Percentiles rank a stretch among this genome's conserved stretches.
Conservation (phyloP, 2,888 invertebrate genomes). For the Platypus cylindrus region DNA sequence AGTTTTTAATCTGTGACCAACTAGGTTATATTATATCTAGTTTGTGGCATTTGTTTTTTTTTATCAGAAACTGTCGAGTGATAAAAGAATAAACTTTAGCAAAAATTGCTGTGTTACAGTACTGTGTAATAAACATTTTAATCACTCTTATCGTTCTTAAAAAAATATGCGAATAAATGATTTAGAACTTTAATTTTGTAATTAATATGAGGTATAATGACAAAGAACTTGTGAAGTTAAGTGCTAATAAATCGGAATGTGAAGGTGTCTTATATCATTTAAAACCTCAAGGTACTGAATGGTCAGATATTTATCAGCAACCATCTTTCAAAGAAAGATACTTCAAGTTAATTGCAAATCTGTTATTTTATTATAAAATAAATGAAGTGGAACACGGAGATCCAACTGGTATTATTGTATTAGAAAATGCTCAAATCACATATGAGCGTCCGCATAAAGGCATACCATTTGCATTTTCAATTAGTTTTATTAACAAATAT, state of each 20-base stretch:
- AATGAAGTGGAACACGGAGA: slow-evolving; percentile 48
- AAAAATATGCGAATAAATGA: not conserved
- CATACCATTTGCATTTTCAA: slow-evolving; percentile 62
- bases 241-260: slow-evolving; percentile 45
- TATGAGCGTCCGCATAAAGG: slow-evolving; percentile 51
- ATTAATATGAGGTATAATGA: slow-evolving; percentile 58
- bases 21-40: too few species aligned
- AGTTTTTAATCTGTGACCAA: too few species aligned
- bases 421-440: slow-evolving; percentile 60
- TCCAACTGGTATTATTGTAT: slow-evolving; percentile 60
- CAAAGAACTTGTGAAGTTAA: slow-evolving; percentile 50
- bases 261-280: slow-evolving; percentile 64
- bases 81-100: too few species aligned
- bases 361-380: slow-evolving; percentile 65
- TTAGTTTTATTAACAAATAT: slow-evolving; percentile 48
- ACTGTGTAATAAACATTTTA: too few species aligned
- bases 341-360: slow-evolving; percentile 62
- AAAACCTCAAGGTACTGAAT: slow-evolving; percentile 45
- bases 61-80: too few species aligned
- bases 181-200: not conserved
- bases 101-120: too few species aligned
- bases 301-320: slow-evolving; percentile 34
- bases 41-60: too few species aligned
- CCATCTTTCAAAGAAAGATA: slow-evolving; percentile 57
- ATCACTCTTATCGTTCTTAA: too few species aligned